These are phyloP conservation scores for Phymatocera aterrima DNA, from an alignment of 2,888 invertebrate species.

Conservation along the genomic window DNA sequence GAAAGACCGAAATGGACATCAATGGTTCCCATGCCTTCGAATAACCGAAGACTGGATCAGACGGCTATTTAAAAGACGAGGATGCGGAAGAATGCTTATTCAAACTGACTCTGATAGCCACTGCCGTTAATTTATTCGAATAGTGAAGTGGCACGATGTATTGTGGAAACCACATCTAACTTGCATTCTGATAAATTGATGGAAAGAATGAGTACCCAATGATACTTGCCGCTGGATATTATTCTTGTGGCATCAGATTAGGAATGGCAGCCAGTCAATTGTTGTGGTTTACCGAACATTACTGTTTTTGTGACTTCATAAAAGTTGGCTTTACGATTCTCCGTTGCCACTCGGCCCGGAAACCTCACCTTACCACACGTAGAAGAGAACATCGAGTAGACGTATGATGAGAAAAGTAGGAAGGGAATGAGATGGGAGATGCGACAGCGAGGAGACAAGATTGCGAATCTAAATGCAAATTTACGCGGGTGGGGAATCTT, in stretches of 20 bases:
- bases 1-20: conserved; percentile 20
- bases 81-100: background rate
- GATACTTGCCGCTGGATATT: background rate
- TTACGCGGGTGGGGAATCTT: conserved; percentile 40
- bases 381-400: background rate
- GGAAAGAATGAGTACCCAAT: background rate
- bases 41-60: background rate
- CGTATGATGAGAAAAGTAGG: conserved; percentile 11
- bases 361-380: background rate
- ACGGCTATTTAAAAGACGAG: background rate
- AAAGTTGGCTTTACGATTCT: conserved; percentile 22
- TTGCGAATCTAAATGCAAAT: conserved; percentile 51
- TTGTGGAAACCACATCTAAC: no score
- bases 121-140: background rate
- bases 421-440: conserved; percentile 39
- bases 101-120: background rate
- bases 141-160: no score
- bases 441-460: conserved; percentile 48
- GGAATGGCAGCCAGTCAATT: background rate
- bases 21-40: conserved; percentile 1
- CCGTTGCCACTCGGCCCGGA: background rate
- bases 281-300: background rate
- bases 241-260: background rate
- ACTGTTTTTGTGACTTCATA: background rate
- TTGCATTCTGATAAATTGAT: background rate